Base-by-base conservation (phyloP, 2,113 vertebrate species). In the Pterocles orientalis region DNA sequence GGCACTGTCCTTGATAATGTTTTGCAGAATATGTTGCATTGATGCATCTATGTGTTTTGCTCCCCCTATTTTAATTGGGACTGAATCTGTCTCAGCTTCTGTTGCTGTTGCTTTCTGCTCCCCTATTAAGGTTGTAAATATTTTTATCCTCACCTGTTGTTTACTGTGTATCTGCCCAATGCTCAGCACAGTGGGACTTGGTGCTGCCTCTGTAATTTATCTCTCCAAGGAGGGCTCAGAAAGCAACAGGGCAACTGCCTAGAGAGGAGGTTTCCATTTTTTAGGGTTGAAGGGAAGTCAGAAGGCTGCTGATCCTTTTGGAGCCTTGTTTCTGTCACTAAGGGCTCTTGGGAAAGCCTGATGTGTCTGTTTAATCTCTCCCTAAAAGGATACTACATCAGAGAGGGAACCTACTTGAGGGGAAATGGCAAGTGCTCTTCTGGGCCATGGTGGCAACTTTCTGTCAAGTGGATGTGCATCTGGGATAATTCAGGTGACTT, bases 41-140 rank as follows among this genome's bases (percentile, higher is more conserved):
- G 53, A n/a, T 28, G 41, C 34, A 51, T 34, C 24, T 31, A 19
- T 2, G 2, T 54, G 6, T 60, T 45, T 50, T 12, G 70, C 14
- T 56, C 20, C 3, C 7, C 10, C 24, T 53, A 0, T 28, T 54
- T 61, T 61, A 80, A 43, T 0, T 4, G 11, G 24, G 7, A 4
- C 23, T 58, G 41, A 41, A 29, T 57, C 26, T 21, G 7, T 45
- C 18, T 73, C 18, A 21, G 47, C 45, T 10, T 72, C 31, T 72
- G 16, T 68, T 77, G 5, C 33, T 54, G 15, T 61, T 82, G 19
- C 29, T 62, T 25, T 36, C 16, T 33, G 4, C 2, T 13, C 7
- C 17, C 25, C 25, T 7, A 4, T 31, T 28, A 60, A 36, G 48
- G 18, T 17, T 71, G 61, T 56, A 56, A 75, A 43, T 66, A 33